Base-by-base conservation (phyloP, 2,113 vertebrate genomes). In the Percopsis transmontana region DNA sequence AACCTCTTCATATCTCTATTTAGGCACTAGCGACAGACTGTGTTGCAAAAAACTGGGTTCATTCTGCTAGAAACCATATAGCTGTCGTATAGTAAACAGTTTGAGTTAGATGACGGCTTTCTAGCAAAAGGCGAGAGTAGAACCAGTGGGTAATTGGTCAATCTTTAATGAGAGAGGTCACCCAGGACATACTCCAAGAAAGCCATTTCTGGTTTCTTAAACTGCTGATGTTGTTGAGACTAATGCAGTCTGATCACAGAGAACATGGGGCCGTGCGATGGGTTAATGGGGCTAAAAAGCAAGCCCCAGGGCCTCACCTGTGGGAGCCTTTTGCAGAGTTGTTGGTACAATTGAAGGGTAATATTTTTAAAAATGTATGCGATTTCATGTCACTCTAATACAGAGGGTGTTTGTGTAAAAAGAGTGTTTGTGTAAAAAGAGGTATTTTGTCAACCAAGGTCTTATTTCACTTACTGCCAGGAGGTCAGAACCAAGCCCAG, bases 211-310 rank as follows among this genome's bases (percentile, higher is more conserved):
- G 58, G 39, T 54, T 64, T 63, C 21, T 47, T 11, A 18, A 13
- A 39, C 61, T 11, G 23, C 53, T 60, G 59, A 44, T 38, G 51
- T 40, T n/a, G 41, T 40, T n/a, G 41, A 38, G 62, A 57, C 44
- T 33, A 6, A 33, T 6, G 27, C 27, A 33, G 33, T 19, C 27
- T 66, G 45, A n/a, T n/a, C 21, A 4, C 5, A 4, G 27, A 7
- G 27, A 33, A 33, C 27, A 33, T 33, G 42, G 11, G 7, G 15
- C 6, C 16, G 19, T 62, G 27, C 40, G 41, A 9, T 13, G 21
- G 55, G 15, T 55, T 56, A 15, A 62, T 66, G 52, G 65, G 23
- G 60, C 27, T 66, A 53, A 3, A 70, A 15, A 45, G 45, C 45
- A 8, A 48, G 45, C 45, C 45, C 3, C 15, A 16, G n/a, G 15